Evolutionary conservation across 2,797 vertebrate genomes (phyloP).

Genomic region (Orientallactaga sibirica): DNA sequence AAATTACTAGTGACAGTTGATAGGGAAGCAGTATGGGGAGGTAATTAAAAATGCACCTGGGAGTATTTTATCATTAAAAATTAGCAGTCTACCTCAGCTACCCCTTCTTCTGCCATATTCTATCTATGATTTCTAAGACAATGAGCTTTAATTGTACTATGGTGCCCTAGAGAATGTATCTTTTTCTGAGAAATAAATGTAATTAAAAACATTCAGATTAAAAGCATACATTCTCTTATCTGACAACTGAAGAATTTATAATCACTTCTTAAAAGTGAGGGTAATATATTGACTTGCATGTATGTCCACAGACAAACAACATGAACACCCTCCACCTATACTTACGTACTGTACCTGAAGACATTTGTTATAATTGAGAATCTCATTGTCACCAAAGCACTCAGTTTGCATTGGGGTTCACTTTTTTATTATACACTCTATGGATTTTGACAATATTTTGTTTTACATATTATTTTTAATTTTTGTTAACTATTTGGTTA

Average conservation of each 20-base stretch:
- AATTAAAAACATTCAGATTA: constrained; percentile 73
- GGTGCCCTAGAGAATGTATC: constrained; percentile 69
- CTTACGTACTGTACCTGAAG: not conserved
- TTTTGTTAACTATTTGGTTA: constrained; percentile 9
- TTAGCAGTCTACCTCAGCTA: constrained; percentile 79
- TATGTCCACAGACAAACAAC: not conserved
- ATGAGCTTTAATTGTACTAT: constrained; percentile 76
- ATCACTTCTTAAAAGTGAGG: not conserved
- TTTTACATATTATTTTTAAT: not conserved
- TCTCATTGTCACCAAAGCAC: not conserved
- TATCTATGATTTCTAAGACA: constrained; percentile 74
- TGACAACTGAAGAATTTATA: constrained; percentile 68
- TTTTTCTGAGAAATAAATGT: constrained; percentile 36
- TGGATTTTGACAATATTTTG: not conserved
- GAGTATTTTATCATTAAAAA: constrained; percentile 86
- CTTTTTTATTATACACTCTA: not conserved
- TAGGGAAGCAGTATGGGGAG: constrained; percentile 75
- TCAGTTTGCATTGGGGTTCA: not conserved
- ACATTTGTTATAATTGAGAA: not conserved
- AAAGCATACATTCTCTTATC: constrained; percentile 72
- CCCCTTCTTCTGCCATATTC: constrained; percentile 74
- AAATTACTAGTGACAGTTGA: constrained; percentile 86
- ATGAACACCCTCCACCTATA: too few species aligned
- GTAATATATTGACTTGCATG: constrained; percentile 45
- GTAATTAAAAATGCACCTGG: constrained; percentile 86